Evolutionary conservation across 2,113 vertebrate species (phyloP).

Genomic region (Ciconia maguari): DNA sequence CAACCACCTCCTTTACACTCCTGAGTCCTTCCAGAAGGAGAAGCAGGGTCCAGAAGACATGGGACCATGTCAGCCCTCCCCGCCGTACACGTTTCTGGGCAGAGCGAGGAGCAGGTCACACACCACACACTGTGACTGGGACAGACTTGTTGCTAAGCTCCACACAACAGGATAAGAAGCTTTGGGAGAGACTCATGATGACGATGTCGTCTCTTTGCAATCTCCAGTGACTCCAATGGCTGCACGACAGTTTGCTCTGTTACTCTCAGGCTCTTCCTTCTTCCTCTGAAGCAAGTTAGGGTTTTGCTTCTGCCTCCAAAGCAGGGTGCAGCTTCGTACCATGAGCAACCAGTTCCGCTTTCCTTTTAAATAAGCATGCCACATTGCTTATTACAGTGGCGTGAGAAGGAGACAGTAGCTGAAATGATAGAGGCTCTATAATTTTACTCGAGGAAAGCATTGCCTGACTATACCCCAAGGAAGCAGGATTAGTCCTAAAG

Average conservation of each 20-base stretch:
- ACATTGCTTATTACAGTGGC: neutral
- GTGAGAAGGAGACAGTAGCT: neutral
- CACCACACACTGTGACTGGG: fast-evolving
- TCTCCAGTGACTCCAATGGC: neutral
- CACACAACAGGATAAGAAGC: neutral
- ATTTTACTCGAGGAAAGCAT: neutral
- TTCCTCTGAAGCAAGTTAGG: neutral
- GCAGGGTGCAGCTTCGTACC: neutral
- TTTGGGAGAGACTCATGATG: neutral
- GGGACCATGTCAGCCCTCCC: fast-evolving
- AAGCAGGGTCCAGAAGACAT: neutral
- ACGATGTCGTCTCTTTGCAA: neutral
- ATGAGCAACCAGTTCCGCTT: neutral
- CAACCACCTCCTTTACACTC: fast-evolving
- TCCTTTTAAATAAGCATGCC: neutral
- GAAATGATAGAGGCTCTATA: neutral
- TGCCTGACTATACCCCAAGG: neutral
- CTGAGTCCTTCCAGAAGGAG: neutral
- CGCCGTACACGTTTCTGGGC: fast-evolving
- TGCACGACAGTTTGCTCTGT: neutral
- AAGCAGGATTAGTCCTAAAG: neutral
- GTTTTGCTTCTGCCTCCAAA: neutral
- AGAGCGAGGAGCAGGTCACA: neutral
- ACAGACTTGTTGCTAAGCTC: neutral
- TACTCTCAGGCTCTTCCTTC: neutral